Conservation (phyloP, 1,140 invertebrate species). For the Cylas formicarius region DNA sequence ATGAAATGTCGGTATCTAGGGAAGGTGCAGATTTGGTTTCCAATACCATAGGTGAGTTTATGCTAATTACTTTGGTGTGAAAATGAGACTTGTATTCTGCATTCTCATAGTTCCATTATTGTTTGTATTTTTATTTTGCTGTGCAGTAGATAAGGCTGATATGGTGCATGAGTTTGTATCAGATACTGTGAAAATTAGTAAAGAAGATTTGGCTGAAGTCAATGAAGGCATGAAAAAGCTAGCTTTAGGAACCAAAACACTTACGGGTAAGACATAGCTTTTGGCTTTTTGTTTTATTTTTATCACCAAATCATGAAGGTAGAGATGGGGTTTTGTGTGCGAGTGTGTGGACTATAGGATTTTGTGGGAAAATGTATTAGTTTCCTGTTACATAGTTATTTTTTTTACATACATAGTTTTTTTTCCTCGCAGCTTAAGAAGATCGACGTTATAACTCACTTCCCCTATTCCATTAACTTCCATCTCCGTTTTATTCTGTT, state of each 20-base stretch:
- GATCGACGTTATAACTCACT: slow-evolving; percentile 34
- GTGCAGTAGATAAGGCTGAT: slow-evolving; percentile 29
- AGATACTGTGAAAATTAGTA: slow-evolving; percentile 55
- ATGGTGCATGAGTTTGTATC: slow-evolving; percentile 57
- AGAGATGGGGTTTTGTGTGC: too few relatives aligned
- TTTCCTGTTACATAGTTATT: too few relatives aligned
- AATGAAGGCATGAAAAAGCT: slow-evolving; percentile 62
- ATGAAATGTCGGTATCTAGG: slow-evolving; percentile 67
- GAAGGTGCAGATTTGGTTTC: slow-evolving; percentile 45
- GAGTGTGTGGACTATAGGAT: too few relatives aligned
- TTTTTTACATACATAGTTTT: too few relatives aligned
- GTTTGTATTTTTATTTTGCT: slow-evolving; percentile 29
- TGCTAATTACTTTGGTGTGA: too few relatives aligned
- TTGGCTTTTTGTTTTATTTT: slow-evolving; percentile 5
- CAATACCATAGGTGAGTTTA: too few relatives aligned
- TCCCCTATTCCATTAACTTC: slow-evolving; percentile 15
- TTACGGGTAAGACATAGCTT: slow-evolving; percentile 44
- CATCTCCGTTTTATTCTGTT: too few relatives aligned
- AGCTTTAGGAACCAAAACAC: slow-evolving; percentile 34
- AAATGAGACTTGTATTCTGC: too few relatives aligned
- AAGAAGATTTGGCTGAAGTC: slow-evolving; percentile 58
- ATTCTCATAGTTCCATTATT: slow-evolving; percentile 10
- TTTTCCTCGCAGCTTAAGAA: slow-evolving; percentile 41
- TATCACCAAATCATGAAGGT: too few relatives aligned
- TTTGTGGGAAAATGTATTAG: too few relatives aligned